phyloP scores from a whole-genome alignment of 2,888 invertebrate genomes.

The Meghimatium bilineatum region DNA sequence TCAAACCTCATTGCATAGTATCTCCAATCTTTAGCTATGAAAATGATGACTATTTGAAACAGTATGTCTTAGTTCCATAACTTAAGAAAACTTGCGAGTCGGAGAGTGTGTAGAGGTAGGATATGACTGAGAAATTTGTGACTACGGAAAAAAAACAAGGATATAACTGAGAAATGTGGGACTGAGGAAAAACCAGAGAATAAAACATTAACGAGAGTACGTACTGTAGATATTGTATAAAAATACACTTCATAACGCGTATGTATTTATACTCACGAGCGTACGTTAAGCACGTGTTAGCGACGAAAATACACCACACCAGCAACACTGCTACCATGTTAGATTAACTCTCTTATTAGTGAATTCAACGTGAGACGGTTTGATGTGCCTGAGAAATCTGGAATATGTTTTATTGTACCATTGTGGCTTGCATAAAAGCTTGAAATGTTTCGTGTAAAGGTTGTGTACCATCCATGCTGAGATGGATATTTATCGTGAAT shows the following conservation, averaged over 20 bases:
- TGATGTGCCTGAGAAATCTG: not conserved
- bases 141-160: not conserved
- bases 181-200: not conserved
- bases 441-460: no score
- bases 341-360: not conserved
- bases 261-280: conserved; percentile 5
- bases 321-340: not conserved
- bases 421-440: no score
- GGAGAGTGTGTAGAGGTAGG: no score
- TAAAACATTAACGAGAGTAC: not conserved
- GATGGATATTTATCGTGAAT: no score
- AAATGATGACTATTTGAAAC: no score
- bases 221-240: not conserved
- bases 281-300: not conserved
- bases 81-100: no score
- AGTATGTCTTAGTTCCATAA: no score
- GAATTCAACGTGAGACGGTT: not conserved
- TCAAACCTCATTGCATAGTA: no score
- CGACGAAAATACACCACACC: not conserved
- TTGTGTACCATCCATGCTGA: no score
- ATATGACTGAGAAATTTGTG: not conserved
- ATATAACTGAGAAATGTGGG: not conserved
- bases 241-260: no score
- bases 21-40: no score
- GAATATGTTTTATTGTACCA: not conserved